phyloP scores from a whole-genome alignment of 1,140 invertebrate species.

The Phocides pigmalion region DNA sequence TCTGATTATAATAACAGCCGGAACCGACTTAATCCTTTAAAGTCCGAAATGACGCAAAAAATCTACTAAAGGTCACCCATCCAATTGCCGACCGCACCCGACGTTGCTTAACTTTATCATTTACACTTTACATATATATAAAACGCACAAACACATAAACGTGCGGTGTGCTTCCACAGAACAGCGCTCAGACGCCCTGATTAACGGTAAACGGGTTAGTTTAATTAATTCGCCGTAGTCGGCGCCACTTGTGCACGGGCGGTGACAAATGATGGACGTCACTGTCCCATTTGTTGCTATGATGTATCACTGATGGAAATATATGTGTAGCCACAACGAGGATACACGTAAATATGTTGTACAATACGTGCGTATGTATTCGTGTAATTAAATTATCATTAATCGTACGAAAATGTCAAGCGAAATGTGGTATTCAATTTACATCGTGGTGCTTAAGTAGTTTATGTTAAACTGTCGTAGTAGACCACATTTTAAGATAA shows the following conservation, averaged over 20 bases:
- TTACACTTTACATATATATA: background rate
- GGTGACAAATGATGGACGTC: constrained; percentile 42
- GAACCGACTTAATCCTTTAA: too few relatives aligned
- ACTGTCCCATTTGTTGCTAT: constrained; percentile 43
- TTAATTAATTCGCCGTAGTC: constrained; percentile 54
- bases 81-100: too few relatives aligned
- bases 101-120: too few relatives aligned
- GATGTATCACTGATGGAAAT: constrained; percentile 32
- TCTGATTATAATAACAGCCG: too few relatives aligned
- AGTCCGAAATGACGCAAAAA: too few relatives aligned
- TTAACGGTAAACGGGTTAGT: constrained; percentile 43
- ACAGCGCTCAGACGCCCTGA: constrained; percentile 30
- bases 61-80: too few relatives aligned
- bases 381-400: constrained; percentile 2
- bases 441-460: too few relatives aligned
- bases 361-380: background rate
- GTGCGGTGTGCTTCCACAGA: constrained; percentile 16
- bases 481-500: too few relatives aligned
- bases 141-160: constrained; percentile 7
- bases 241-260: constrained; percentile 40
- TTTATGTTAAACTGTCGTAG: too few relatives aligned
- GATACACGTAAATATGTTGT: background rate
- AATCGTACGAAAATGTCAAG: background rate
- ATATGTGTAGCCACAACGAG: background rate
- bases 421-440: background rate